Evolutionary conservation across 2,888 invertebrate species (phyloP).

Genomic region (Eristalinus sepulchralis): DNA sequence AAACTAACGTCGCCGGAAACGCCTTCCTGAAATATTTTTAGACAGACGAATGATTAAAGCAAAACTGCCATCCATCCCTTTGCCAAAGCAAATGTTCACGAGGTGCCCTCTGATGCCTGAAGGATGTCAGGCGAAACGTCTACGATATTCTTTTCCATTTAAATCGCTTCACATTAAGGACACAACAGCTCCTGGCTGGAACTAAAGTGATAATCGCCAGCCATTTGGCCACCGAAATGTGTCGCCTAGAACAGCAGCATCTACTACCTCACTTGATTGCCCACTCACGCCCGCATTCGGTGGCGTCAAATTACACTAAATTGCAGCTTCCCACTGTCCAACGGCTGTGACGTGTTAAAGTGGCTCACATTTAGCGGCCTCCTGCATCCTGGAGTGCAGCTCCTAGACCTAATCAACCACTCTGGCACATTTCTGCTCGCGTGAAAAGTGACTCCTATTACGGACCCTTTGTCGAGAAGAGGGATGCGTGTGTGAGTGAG

Average conservation of each 20-base stretch:
- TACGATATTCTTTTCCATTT: neutral
- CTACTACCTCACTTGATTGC: neutral
- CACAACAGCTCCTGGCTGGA: neutral
- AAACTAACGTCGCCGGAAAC: no score
- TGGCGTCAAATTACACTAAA: conserved; percentile 37
- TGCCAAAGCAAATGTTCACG: no score
- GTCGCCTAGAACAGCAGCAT: neutral
- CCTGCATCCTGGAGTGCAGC: neutral
- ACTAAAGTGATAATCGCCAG: conserved; percentile 11
- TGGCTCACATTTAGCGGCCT: conserved; percentile 49
- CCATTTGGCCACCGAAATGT: conserved; percentile 2
- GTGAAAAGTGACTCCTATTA: conserved; percentile 44
- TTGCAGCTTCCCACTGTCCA: conserved; percentile 11
- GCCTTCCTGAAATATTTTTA: no score
- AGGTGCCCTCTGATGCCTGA: no score
- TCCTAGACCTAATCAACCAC: conserved; percentile 30
- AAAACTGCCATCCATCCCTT: no score
- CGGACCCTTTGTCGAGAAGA: conserved; percentile 46
- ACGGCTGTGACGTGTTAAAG: conserved; percentile 6
- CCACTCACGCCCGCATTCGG: conserved; percentile 10
- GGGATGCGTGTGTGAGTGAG: conserved; percentile 60
- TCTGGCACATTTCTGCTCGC: neutral
- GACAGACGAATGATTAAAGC: no score
- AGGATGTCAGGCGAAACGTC: no score
- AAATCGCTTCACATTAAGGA: neutral